Percentiles rank a stretch among this genome's conserved stretches.
These are phyloP conservation scores for Neostethus bicornis DNA, from an alignment of 2,797 vertebrate genomes.

Conservation along the genomic window DNA sequence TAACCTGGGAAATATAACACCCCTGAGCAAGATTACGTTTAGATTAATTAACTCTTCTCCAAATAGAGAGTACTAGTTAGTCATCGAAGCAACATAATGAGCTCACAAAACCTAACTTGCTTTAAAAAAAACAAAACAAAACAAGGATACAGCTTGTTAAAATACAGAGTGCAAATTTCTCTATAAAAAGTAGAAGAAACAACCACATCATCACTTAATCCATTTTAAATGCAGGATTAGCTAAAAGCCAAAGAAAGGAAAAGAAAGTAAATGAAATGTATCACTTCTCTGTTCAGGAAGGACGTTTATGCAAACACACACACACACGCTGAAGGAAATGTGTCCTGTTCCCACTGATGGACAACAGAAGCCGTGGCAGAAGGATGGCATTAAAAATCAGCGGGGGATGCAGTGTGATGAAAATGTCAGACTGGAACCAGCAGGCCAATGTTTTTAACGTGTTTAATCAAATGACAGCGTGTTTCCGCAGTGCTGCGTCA, in stretches of 20 bases:
- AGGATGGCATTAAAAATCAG: slow-evolving; percentile 70
- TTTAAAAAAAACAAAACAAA: no score
- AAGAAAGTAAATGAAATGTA: neutral
- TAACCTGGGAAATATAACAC: no score
- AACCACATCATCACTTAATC: no score
- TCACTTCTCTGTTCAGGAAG: slow-evolving; percentile 21
- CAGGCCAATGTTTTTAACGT: slow-evolving; percentile 53
- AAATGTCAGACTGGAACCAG: slow-evolving; percentile 69
- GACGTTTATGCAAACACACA: neutral
- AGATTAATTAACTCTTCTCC: no score
- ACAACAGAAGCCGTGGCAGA: slow-evolving; percentile 68
- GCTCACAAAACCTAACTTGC: no score
- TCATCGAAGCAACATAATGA: no score
- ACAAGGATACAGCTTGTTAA: no score
- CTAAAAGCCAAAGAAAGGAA: neutral
- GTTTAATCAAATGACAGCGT: slow-evolving; percentile 61
- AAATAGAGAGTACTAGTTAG: no score
- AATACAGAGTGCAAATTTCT: no score
- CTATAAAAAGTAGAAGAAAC: no score
- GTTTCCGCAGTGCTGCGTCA: neutral
- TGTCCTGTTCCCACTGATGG: slow-evolving; percentile 49
- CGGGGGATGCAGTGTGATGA: slow-evolving; percentile 56
- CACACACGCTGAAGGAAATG: slow-evolving; percentile 19
- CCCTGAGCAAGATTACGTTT: no score
- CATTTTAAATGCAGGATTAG: no score